Evolutionary conservation across 2,113 vertebrate species (phyloP), one percentile per base, ranked within the genome.

Genomic region (Chionomys nivalis): DNA sequence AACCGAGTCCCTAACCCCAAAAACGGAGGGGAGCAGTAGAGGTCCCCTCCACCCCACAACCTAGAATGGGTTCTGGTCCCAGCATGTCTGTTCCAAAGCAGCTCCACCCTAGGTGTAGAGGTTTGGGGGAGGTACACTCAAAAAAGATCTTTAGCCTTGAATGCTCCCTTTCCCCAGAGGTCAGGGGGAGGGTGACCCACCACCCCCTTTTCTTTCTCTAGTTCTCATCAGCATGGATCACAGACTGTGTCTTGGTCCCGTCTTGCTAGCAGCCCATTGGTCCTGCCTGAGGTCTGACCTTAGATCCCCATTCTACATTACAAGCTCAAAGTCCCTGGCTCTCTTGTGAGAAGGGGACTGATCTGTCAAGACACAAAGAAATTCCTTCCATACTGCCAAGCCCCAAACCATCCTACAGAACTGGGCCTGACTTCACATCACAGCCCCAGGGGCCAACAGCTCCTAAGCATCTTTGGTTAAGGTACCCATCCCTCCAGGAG

Each of bases 251-350:
- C 76, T 77, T 77, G 77, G 44, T 77, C 75, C 66, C 55, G 93
- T 81, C 75, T 14, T 7, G 23, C 90, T 36, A 36, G 58, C 65
- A 76, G 89, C 85, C 23, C 47, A 31, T 1, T 13, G 86, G 91
- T 68, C 94, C 94, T 81, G 23, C 83, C 65, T 55, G 58, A 85
- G n/a, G 49, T 87, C 94, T 87, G 73, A 89, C 82, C 92, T 89
- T 52, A 87, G 42, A 78, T 81, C 72, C n/a, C 87, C 83, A 7
- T 73, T 87, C 83, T 87, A 79, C 83, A 77, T 44, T 75, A 55
- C 36, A 49, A 93, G 55, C 76, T 86, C 66, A 88, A 86, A 66
- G 65, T 65, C 49, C 92, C 66, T 17, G 11, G 65, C 72, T 90
- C 90, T 94, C 77, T 90, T 47, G 79, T 42, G 77, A 92, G 91